Base-by-base conservation (phyloP, 1,140 invertebrate genomes). In the Drosophila erecta region DNA sequence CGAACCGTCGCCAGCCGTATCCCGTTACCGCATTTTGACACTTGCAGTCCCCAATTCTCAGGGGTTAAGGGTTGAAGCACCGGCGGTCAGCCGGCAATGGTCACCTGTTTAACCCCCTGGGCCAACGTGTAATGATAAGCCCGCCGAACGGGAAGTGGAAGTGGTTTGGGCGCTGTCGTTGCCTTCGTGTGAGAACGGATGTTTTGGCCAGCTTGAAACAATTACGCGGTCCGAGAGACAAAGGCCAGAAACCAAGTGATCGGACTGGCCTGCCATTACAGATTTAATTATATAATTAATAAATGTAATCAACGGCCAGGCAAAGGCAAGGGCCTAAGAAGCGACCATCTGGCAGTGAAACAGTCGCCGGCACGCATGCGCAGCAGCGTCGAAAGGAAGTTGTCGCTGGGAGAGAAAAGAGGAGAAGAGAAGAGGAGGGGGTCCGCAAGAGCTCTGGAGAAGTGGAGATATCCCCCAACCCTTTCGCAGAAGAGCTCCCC, bases 261-360 rank as follows among this genome's bases (percentile, higher is more conserved):
- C 30, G 14, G 38, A 62, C 62, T 66, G 62, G 61, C 54, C 84
- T 79, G 79, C 69, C 67, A 86, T 86, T 86, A 86, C 83, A 87
- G 84, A 87, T 87, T 87, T 87, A 87, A 87, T 87, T 89, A 89
- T 87, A 87, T 87, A 87, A 87, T 87, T 87, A 87, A 87, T 87
- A 87, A 87, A 89, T 87, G 84, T 83, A 87, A 89, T 87, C 84
- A 87, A 89, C 81, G 79, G 75, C 37, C 41, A 46, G 59, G 44
- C 33, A 37, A 46, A 64, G 56, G 54, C 60, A 62, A 60, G 37
- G 51, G 33, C 44, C 46, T 6, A 22, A 43, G 50, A 54, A 35
- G 7, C 30, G 66, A 62, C 78, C 81, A 86, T 78, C 76, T 83
- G 81, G 69, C 74, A 56, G 76, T 22, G 50, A 35, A 49, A 53